A percentile compares a stretch with the other conserved stretches of the same genome.
phyloP scores from a whole-genome alignment of 2,113 vertebrate species.

The Laticauda colubrina region DNA sequence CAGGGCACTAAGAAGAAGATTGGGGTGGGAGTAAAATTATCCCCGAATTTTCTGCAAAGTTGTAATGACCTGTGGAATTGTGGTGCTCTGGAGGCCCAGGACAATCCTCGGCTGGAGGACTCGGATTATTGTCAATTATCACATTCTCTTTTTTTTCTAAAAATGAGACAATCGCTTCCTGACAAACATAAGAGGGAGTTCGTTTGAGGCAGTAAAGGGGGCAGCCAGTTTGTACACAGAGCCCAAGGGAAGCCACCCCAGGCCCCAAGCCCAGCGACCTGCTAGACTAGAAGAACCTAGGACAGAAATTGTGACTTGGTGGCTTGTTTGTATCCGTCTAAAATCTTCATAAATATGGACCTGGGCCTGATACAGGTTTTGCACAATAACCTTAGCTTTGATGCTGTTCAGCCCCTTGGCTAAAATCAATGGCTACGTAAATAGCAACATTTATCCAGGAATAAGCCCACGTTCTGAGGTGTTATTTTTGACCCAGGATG shows the following conservation, averaged over 20 bases:
- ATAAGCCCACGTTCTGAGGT: neutral
- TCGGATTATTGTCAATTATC: neutral
- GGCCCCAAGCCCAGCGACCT: neutral
- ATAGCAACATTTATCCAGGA: neutral
- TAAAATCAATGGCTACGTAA: neutral
- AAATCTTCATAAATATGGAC: neutral
- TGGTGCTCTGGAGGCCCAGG: neutral
- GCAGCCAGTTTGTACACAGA: neutral
- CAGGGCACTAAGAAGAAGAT: neutral
- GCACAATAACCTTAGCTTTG: neutral
- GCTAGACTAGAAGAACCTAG: neutral
- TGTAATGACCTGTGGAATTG: neutral
- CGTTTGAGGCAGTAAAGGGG: neutral
- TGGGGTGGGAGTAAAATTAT: neutral
- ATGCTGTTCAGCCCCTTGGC: neutral
- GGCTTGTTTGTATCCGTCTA: neutral
- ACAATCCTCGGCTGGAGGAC: neutral
- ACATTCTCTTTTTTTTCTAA: neutral
- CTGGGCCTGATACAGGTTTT: neutral
- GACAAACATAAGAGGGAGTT: neutral
- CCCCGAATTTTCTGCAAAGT: neutral
- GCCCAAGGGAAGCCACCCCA: neutral
- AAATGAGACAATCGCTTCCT: neutral
- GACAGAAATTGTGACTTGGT: neutral
- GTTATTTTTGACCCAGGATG: neutral